These are phyloP conservation scores for Oscheius sp. DNA, from an alignment of 2,888 invertebrate genomes.

Conservation along the genomic window DNA sequence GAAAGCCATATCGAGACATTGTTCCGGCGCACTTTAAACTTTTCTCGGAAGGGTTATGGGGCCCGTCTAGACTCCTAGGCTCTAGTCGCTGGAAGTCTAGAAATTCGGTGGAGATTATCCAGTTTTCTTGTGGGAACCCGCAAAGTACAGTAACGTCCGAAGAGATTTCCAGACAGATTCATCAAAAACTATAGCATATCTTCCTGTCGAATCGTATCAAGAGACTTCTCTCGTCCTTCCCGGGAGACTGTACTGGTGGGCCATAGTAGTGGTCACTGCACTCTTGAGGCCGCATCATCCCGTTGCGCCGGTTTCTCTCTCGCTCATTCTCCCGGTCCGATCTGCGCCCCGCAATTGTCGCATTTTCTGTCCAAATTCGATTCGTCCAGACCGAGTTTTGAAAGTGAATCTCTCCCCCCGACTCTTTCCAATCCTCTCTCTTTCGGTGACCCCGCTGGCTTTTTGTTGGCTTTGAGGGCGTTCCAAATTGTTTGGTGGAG, in stretches of 20 bases:
- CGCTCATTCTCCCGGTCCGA: not conserved
- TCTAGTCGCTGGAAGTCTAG: no score
- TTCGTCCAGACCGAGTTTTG: slow-evolving; percentile 25
- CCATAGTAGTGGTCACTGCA: slow-evolving; percentile 9
- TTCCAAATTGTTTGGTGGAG: no score
- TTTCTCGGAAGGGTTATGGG: no score
- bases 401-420: slow-evolving; percentile 2
- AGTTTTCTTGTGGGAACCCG: no score
- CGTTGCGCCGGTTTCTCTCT: slow-evolving; percentile 24
- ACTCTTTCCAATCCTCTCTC: not conserved
- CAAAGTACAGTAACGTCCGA: no score
- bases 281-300: slow-evolving; percentile 29
- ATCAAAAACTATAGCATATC: slow-evolving; percentile 15
- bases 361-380: slow-evolving; percentile 27
- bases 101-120: no score
- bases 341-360: slow-evolving; percentile 26
- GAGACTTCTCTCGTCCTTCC: slow-evolving; percentile 5
- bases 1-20: no score
- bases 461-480: no score
- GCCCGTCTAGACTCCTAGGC: no score
- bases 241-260: slow-evolving; percentile 1
- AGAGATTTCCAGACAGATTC: no score
- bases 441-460: no score
- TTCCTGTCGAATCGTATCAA: not conserved
- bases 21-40: no score